These are phyloP conservation scores for Trididemnum miniatum DNA, from an alignment of 23 tunicate species.

Conservation along the genomic window DNA sequence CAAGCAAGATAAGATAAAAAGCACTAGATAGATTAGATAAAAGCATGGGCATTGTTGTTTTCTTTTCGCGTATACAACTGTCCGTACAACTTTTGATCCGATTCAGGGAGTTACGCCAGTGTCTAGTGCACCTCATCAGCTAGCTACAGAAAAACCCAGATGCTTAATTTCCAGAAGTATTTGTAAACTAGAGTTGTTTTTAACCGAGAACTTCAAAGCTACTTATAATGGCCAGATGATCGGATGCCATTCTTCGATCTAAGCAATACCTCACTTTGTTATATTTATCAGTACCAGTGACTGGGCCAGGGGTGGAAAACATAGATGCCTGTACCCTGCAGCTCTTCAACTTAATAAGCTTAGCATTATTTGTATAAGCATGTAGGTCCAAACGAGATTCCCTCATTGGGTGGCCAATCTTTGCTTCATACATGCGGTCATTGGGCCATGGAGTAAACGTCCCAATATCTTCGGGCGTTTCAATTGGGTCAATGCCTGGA, in stretches of 20 bases:
- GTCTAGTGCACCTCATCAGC: too few species aligned
- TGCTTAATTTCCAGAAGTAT: neutral
- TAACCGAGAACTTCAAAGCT: neutral
- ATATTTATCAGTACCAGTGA: neutral
- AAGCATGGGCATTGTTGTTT: too few species aligned
- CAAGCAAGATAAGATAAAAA: too few species aligned
- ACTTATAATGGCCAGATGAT: slow-evolving; percentile 39
- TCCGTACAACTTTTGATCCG: too few species aligned
- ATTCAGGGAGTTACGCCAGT: too few species aligned
- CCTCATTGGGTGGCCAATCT: slow-evolving; percentile 10
- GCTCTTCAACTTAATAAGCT: neutral
- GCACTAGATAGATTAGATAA: too few species aligned
- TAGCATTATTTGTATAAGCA: slow-evolving; percentile 4
- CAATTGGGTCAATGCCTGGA: neutral
- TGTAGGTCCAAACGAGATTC: slow-evolving; percentile 47
- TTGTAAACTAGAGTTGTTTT: neutral
- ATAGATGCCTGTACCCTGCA: neutral
- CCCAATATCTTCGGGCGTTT: slow-evolving; percentile 31
- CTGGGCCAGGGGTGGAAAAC: slow-evolving; percentile 6
- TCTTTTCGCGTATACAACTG: too few species aligned
- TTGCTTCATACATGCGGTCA: slow-evolving; percentile 16
- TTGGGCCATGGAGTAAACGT: slow-evolving; percentile 66
- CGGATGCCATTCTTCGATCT: slow-evolving; percentile 49
- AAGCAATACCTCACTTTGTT: slow-evolving; percentile 35
- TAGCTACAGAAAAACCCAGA: too few species aligned